Evolutionary conservation across 2,797 vertebrate species (phyloP).

Genomic region (Eleutherodactylus coqui): DNA sequence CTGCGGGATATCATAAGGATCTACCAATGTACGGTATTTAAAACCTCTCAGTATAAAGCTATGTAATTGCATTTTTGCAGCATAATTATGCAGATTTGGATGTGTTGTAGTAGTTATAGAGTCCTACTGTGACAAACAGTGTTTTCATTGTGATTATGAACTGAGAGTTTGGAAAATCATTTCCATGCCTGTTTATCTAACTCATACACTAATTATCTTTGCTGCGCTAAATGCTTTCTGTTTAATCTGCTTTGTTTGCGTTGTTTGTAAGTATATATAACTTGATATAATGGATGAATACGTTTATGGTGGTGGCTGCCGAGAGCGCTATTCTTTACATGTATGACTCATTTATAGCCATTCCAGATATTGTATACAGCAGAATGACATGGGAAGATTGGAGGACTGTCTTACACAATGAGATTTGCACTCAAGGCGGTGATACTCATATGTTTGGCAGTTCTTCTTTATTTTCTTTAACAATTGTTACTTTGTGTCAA

Average conservation of each 20-base stretch:
- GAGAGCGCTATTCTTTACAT: background rate
- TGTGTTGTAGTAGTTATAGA: slow-evolving; percentile 33
- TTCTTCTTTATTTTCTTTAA: background rate
- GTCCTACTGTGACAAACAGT: slow-evolving; percentile 43
- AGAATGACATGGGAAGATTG: background rate
- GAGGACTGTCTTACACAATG: background rate
- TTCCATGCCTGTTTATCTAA: slow-evolving; percentile 31
- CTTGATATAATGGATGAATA: background rate
- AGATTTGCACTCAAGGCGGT: too few species aligned
- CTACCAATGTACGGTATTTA: background rate
- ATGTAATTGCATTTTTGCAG: slow-evolving; percentile 27
- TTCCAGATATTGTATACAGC: background rate
- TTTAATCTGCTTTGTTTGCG: slow-evolving; percentile 3
- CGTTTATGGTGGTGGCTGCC: background rate
- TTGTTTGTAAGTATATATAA: slow-evolving; percentile 24
- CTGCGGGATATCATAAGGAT: background rate
- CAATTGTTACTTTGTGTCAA: too few species aligned
- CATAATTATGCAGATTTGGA: slow-evolving; percentile 37
- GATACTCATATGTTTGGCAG: background rate
- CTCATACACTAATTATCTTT: slow-evolving; percentile 31
- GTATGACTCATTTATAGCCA: background rate
- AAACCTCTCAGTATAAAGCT: background rate
- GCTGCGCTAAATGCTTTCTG: slow-evolving; percentile 16
- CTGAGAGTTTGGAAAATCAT: slow-evolving; percentile 15
- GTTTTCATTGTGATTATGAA: slow-evolving; percentile 40